These are phyloP conservation scores for Murina feae DNA, from an alignment of 2,113 vertebrate species.

Conservation along the genomic window DNA sequence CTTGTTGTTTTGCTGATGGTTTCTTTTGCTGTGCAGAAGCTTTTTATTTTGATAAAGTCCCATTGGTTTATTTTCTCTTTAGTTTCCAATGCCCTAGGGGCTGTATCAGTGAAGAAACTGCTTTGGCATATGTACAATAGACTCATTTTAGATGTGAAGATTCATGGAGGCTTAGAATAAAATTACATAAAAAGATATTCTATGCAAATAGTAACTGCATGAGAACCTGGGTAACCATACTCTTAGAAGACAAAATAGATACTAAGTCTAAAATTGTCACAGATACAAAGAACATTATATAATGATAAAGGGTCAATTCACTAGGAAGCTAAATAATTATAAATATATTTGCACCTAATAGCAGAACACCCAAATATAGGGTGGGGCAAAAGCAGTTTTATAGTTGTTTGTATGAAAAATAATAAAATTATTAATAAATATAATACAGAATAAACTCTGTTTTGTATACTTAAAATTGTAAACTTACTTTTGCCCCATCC, in stretches of 20 bases:
- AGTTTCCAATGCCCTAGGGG: too few relatives aligned
- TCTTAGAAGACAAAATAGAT: not conserved
- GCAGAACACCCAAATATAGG: not conserved
- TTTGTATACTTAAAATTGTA: not conserved
- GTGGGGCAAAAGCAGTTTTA: not conserved
- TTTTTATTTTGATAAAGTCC: too few relatives aligned
- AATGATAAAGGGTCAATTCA: not conserved
- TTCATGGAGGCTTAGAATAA: not conserved
- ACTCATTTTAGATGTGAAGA: not conserved
- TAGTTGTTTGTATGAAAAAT: not conserved
- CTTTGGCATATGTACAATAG: too few relatives aligned
- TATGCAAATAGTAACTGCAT: not conserved
- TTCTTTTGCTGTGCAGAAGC: too few relatives aligned
- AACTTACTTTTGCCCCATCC: not conserved
- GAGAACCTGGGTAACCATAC: not conserved
- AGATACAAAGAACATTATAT: not conserved
- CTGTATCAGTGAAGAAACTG: too few relatives aligned
- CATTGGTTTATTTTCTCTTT: too few relatives aligned
- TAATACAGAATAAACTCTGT: not conserved
- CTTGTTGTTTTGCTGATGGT: too few relatives aligned
- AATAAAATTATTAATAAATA: not conserved
- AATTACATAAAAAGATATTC: not conserved
- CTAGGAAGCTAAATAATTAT: not conserved
- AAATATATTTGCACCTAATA: not conserved
- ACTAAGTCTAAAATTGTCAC: not conserved